phyloP scores from a whole-genome alignment of 2,888 invertebrate species.

The Ceratothoa steindachneri region DNA sequence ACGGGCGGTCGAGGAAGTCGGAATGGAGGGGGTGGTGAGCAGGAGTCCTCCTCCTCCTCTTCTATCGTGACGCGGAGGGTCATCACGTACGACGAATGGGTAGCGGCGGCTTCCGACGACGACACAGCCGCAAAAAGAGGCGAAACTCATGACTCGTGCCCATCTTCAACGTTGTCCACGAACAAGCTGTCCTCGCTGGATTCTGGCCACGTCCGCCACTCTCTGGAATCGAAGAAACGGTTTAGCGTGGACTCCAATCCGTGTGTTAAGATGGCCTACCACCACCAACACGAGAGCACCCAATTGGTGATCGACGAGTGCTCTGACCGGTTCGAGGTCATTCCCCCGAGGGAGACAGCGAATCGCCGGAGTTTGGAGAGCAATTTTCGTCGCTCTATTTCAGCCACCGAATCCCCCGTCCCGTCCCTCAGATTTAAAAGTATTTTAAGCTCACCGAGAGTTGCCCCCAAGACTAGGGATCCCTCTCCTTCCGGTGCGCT shows the following conservation, averaged over 20 bases:
- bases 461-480: slow-evolving; percentile 40
- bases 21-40: not conserved
- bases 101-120: slow-evolving; percentile 35
- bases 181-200: slow-evolving; percentile 44
- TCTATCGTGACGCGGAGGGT: slow-evolving; percentile 5
- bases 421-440: slow-evolving; percentile 35
- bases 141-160: slow-evolving; percentile 33
- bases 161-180: slow-evolving; percentile 43
- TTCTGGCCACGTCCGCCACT: slow-evolving; percentile 43
- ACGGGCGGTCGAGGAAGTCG: not conserved
- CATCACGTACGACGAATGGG: slow-evolving; percentile 45
- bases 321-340: not conserved
- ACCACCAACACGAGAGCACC: not conserved
- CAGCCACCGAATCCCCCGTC: slow-evolving; percentile 29
- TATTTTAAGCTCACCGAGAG: slow-evolving; percentile 37
- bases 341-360: slow-evolving; percentile 9
- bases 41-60: not conserved
- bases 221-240: slow-evolving; percentile 43
- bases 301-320: slow-evolving; percentile 19
- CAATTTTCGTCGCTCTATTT: slow-evolving; percentile 37
- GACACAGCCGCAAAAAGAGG: slow-evolving; percentile 18
- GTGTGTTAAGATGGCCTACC: no score
- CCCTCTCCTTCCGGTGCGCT: slow-evolving; percentile 28
- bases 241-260: slow-evolving; percentile 41
- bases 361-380: slow-evolving; percentile 21